Percentiles rank a stretch among this genome's conserved stretches.
Evolutionary conservation across 2,797 vertebrate species (phyloP).

Genomic region (Schizopygopsis malacanthus): DNA sequence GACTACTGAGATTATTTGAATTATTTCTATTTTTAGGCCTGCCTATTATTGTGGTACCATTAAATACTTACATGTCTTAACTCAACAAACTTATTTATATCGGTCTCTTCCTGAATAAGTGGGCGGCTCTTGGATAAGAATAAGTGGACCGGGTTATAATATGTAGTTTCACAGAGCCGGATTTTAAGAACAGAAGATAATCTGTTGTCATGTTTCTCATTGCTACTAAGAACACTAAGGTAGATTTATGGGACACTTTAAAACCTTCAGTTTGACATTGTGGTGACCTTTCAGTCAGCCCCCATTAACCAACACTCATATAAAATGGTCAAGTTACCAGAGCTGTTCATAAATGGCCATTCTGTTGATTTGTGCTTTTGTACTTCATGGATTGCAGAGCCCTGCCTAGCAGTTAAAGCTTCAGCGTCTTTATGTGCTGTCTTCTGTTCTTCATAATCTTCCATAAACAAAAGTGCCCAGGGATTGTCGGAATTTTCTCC

Average conservation of each 20-base stretch:
- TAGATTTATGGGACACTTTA: constrained; percentile 13
- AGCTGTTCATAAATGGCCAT: constrained; percentile 20
- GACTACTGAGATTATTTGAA: neutral
- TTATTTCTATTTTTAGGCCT: neutral
- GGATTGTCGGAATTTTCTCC: constrained; percentile 26
- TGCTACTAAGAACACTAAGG: neutral
- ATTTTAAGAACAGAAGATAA: neutral
- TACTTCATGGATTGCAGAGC: constrained; percentile 30
- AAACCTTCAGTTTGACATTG: constrained; percentile 37
- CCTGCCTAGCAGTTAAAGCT: constrained; percentile 34
- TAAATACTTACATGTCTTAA: neutral
- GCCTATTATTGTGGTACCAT: neutral
- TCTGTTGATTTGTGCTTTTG: constrained; percentile 48
- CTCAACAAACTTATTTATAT: neutral
- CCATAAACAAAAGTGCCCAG: constrained; percentile 48
- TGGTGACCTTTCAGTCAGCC: constrained; percentile 28
- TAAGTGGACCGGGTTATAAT: neutral
- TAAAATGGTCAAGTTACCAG: constrained; percentile 9
- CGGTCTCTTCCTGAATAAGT: neutral
- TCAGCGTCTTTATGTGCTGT: constrained; percentile 38
- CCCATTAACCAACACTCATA: constrained; percentile 10
- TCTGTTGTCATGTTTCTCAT: neutral
- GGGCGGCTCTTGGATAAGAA: neutral
- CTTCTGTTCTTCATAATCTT: constrained; percentile 50
- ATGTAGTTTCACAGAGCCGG: neutral